phyloP scores from a whole-genome alignment of 2,113 vertebrate genomes.

The Labrus mixtus region DNA sequence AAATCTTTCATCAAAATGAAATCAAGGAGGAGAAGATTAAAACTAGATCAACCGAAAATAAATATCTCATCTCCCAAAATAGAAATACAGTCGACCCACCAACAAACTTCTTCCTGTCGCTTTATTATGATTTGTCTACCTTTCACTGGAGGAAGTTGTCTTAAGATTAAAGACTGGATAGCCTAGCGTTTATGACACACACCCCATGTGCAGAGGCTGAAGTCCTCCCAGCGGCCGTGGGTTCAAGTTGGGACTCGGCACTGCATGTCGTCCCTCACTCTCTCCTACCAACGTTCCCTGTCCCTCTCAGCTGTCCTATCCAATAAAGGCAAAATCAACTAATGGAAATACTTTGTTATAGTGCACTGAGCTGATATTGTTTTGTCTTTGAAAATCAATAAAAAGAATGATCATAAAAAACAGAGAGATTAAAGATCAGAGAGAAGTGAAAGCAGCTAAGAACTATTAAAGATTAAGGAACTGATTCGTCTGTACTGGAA shows the following conservation, averaged over 20 bases:
- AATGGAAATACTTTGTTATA: too few relatives aligned
- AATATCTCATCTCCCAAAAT: not conserved
- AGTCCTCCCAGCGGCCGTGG: too few relatives aligned
- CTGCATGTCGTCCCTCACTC: too few relatives aligned
- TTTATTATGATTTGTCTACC: not conserved
- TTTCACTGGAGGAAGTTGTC: not conserved
- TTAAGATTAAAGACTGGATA: not conserved
- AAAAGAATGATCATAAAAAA: too few relatives aligned
- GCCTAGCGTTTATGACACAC: too few relatives aligned
- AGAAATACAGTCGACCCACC: constrained; percentile 1
- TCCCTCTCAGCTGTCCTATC: too few relatives aligned
- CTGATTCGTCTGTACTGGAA: not conserved
- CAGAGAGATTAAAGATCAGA: not conserved
- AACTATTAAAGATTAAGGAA: not conserved
- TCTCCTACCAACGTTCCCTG: too few relatives aligned
- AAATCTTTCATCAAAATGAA: not conserved
- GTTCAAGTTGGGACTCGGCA: too few relatives aligned
- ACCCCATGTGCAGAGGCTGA: too few relatives aligned
- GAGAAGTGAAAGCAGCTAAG: constrained; percentile 6
- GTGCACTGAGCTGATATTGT: too few relatives aligned
- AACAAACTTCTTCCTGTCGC: not conserved
- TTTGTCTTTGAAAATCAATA: too few relatives aligned
- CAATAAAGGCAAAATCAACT: too few relatives aligned
- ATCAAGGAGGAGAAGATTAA: not conserved
- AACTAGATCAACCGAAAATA: not conserved